These are phyloP conservation scores for Pluvianellus socialis DNA, from an alignment of 2,113 vertebrate genomes.

Conservation along the genomic window DNA sequence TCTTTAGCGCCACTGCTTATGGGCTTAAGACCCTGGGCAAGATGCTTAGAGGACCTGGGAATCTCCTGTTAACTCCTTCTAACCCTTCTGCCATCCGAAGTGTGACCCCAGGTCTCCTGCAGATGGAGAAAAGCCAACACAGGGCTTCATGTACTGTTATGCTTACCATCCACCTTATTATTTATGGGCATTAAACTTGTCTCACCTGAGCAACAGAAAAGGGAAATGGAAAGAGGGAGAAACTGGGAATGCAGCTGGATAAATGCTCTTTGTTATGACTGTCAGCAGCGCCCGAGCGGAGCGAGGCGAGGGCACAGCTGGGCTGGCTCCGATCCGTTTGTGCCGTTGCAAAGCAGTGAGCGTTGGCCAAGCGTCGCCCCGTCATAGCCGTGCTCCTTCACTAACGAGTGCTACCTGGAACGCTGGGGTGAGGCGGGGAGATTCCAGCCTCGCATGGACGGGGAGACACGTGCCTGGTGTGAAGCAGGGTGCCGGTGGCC, in stretches of 20 bases:
- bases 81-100: background rate
- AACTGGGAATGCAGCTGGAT: background rate
- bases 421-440: fast-evolving
- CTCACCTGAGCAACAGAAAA: background rate
- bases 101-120: background rate
- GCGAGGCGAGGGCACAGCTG: background rate
- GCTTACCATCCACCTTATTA: background rate
- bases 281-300: background rate
- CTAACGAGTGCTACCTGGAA: background rate
- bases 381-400: background rate
- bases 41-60: background rate
- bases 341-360: background rate
- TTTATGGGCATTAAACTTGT: background rate
- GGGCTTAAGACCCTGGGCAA: background rate
- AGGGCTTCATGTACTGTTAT: background rate
- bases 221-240: background rate
- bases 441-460: background rate
- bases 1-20: background rate
- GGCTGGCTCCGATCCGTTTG: background rate
- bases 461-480: background rate
- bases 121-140: background rate
- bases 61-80: background rate
- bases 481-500: background rate
- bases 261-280: background rate
- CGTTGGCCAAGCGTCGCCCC: fast-evolving